Conservation (phyloP, 35 echinoderm and acorn worm genomes). For the Lytechinus variegatus region DNA sequence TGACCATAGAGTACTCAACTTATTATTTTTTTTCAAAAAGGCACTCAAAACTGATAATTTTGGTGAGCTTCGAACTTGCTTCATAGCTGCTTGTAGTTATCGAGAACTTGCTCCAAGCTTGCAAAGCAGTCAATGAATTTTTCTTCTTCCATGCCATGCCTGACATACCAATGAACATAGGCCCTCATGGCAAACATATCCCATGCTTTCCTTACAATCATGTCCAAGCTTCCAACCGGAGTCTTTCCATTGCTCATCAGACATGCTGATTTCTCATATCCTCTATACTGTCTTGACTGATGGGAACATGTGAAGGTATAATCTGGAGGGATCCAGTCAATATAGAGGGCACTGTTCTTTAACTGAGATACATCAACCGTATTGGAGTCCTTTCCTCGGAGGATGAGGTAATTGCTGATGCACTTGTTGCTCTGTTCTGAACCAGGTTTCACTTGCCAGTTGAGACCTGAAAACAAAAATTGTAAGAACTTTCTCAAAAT, state of each 20-base stretch:
- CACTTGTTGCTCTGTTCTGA: conserved; percentile 65
- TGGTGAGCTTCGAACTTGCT: neutral
- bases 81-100: conserved; percentile 73
- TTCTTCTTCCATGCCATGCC: conserved; percentile 92
- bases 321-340: conserved; percentile 72
- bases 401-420: conserved; percentile 67
- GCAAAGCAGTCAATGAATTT: conserved; percentile 99
- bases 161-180: conserved; percentile 93
- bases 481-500: neutral
- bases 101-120: conserved; percentile 78
- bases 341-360: conserved; percentile 56
- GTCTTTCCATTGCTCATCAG: conserved; percentile 88
- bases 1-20: no score
- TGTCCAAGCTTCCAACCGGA: conserved; percentile 62
- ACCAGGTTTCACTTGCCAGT: conserved; percentile 76
- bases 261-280: conserved; percentile 77
- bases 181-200: conserved; percentile 98
- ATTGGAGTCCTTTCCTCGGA: conserved; percentile 70
- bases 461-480: conserved; percentile 73
- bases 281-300: conserved; percentile 59
- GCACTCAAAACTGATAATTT: neutral
- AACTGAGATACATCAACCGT: conserved; percentile 54
- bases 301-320: conserved; percentile 48
- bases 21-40: neutral
- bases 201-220: conserved; percentile 80